Conservation (phyloP, 2,113 vertebrate genomes). For the Todiramphus saurophagus region DNA sequence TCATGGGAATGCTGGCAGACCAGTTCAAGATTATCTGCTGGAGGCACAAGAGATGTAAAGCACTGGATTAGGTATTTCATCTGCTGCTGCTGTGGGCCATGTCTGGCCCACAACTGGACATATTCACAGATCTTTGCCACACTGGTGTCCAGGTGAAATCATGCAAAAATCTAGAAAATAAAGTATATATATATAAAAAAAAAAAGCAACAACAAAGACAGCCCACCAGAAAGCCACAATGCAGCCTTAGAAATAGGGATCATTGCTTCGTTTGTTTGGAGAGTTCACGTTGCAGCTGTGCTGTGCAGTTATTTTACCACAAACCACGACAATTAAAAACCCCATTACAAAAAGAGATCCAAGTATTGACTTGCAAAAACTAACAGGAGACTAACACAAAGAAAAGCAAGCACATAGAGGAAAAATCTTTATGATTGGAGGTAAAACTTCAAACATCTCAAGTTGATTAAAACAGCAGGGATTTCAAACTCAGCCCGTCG, state of each 20-base stretch:
- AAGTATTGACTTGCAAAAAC: neutral
- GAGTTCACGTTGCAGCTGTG: neutral
- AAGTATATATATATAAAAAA: neutral
- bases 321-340: neutral
- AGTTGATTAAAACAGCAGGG: conserved; percentile 11
- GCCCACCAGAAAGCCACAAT: neutral
- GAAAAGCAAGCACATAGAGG: neutral
- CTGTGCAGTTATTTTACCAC: neutral
- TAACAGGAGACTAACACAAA: neutral
- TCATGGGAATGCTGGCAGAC: neutral
- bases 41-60: neutral
- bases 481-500: neutral
- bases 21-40: neutral
- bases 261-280: neutral
- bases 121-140: neutral
- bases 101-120: no score
- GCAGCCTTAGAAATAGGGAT: neutral
- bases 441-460: neutral
- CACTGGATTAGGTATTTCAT: neutral
- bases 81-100: neutral
- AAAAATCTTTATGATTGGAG: neutral
- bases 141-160: neutral
- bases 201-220: neutral
- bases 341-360: neutral
- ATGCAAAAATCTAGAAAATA: neutral